phyloP scores from a whole-genome alignment of 2,797 vertebrate genomes.

The Podarcis siculus region DNA sequence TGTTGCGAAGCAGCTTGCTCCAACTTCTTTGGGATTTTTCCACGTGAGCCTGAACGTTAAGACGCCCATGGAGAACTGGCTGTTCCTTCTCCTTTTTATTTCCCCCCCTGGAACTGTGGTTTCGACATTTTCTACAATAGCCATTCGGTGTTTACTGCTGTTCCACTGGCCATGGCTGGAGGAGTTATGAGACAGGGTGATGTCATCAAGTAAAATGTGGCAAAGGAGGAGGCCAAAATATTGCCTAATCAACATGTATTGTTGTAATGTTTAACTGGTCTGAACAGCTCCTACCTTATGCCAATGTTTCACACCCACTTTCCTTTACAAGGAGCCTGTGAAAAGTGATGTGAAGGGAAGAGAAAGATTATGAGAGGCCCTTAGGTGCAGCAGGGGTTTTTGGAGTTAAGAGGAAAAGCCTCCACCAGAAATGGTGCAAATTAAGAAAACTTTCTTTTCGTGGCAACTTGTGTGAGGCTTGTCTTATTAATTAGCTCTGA shows the following conservation, averaged over 20 bases:
- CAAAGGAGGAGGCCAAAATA: not conserved
- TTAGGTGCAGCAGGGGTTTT: not conserved
- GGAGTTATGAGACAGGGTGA: conserved; percentile 31
- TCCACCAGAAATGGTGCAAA: not conserved
- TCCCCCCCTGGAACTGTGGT: not conserved
- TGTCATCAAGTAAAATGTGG: conserved; percentile 6
- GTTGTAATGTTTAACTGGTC: not conserved
- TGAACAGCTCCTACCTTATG: not conserved
- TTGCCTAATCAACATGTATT: not conserved
- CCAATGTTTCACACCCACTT: not conserved
- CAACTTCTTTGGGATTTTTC: conserved; percentile 24
- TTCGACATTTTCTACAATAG: conserved; percentile 24
- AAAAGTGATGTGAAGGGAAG: conserved; percentile 11
- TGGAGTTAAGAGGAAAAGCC: conserved; percentile 10
- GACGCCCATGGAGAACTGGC: conserved; percentile 19
- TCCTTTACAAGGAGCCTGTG: conserved; percentile 14
- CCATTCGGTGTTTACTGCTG: not conserved
- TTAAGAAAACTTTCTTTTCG: not conserved
- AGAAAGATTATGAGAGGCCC: conserved; percentile 40
- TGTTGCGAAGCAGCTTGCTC: conserved; percentile 4
- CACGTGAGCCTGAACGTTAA: not conserved
- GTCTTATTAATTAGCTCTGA: not conserved
- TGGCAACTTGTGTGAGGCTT: not conserved
- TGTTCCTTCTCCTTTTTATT: conserved; percentile 20
- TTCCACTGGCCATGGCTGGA: not conserved